Conservation (phyloP, 2,888 invertebrate species). For the Eugnorisma glareosa region DNA sequence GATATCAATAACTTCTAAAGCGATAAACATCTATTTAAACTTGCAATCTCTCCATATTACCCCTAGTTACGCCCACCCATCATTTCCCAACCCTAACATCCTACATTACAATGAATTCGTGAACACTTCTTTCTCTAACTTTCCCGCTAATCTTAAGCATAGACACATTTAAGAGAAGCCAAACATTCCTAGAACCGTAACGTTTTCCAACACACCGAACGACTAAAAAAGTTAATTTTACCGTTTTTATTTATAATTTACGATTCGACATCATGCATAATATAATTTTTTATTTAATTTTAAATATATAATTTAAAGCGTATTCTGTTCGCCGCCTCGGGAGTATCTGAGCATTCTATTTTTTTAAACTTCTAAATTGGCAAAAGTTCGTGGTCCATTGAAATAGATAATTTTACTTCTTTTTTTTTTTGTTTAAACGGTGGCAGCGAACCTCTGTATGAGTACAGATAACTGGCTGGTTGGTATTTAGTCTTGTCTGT, state of each 20-base stretch:
- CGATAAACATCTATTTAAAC: constrained; percentile 47
- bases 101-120: constrained; percentile 70
- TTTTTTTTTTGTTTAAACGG: constrained; percentile 54
- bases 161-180: constrained; percentile 69
- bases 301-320: constrained; percentile 79
- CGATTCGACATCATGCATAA: constrained; percentile 60
- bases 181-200: constrained; percentile 65
- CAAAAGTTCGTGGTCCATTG: constrained; percentile 67
- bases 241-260: constrained; percentile 52
- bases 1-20: constrained; percentile 56
- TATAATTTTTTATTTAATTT: constrained; percentile 64
- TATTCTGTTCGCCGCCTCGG: constrained; percentile 83
- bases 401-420: constrained; percentile 53
- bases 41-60: background rate
- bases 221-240: constrained; percentile 71
- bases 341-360: constrained; percentile 71
- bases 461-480: constrained; percentile 66
- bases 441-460: constrained; percentile 69
- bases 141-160: constrained; percentile 82
- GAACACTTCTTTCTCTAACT: constrained; percentile 82
- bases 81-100: constrained; percentile 65
- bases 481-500: constrained; percentile 59
- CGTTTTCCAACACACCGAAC: constrained; percentile 79
- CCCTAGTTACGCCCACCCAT: constrained; percentile 61
- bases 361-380: constrained; percentile 68